These are phyloP conservation scores for Drosophila anomalata DNA, from an alignment of 2,888 invertebrate species.

Conservation along the genomic window DNA sequence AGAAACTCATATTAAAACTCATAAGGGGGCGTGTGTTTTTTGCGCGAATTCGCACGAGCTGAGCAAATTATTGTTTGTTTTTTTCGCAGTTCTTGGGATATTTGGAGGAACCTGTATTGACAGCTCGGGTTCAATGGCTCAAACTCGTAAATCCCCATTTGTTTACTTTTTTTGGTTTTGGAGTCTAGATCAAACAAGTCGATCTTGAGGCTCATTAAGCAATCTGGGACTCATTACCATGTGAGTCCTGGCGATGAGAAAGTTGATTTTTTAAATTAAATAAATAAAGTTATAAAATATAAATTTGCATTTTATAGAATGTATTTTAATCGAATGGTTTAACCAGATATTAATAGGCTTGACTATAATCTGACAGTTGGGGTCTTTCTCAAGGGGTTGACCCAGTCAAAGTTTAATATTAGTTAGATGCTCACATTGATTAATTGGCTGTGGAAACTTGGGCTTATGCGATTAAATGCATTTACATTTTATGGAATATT, in stretches of 20 bases:
- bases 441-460: neutral
- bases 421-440: neutral
- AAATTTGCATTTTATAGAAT: neutral
- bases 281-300: neutral
- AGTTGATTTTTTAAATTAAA: neutral
- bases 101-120: conserved; percentile 23
- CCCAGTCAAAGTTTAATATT: neutral
- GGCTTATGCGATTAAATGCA: neutral
- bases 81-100: conserved; percentile 3
- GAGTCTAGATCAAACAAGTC: conserved; percentile 24
- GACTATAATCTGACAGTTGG: neutral
- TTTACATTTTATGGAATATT: neutral
- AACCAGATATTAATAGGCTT: neutral
- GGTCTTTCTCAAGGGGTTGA: neutral
- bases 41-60: conserved; percentile 18
- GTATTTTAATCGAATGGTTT: neutral
- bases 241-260: conserved; percentile 15
- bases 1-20: neutral
- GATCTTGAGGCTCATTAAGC: conserved; percentile 35
- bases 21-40: conserved; percentile 14
- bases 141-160: conserved; percentile 23
- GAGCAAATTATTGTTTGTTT: conserved; percentile 6
- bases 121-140: conserved; percentile 36
- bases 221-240: conserved; percentile 15
- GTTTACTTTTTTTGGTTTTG: conserved; percentile 33